Evolutionary conservation across 2,888 invertebrate genomes (phyloP), one percentile per base, ranked within the genome.

Genomic region (Diplolepis rosae): DNA sequence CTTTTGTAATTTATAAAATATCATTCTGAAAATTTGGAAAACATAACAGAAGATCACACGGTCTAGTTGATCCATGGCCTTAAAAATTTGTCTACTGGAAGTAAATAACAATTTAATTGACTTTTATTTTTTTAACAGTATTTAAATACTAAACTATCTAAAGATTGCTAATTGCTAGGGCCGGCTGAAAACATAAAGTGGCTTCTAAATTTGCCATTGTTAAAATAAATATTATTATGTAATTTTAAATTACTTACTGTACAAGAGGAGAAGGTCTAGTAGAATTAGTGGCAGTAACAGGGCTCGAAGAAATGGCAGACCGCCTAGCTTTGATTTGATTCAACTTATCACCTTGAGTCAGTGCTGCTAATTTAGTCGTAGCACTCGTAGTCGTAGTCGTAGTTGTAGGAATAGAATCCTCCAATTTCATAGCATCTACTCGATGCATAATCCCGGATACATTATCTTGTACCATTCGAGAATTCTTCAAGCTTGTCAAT

Each of bases 291-390:
- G 80, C 68, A 48, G 80, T 70, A 68, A 78, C 76, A 61, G 83
- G 79, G 77, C 81, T 82, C 35, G 82, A 72, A 9, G 84, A 78
- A 65, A 84, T 67, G 9, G 77, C 75, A 72, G 39, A n/a, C 6
- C 84, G 84, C 71, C 84, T 82, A 15, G 85, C 84, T 82, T 88
- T 88, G 30, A 88, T 87, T 75, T 84, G 86, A 83, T 92, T 92
- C 15, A 92, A 88, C 85, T 91, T 89, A 74, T 92, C 92, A 3
- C 92, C 92, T 79, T 92, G 92, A 1, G 92, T 80, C 6, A 79
- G 69, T 71, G 7, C 7, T 24, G 61, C 6, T n/a, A 61, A 61
- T 27, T 39, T 61, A 9, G n/a, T 5, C 24, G 69, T 66, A 68
- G 61, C 61, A 65, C 68, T 56, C n/a, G 75, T 42, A 39, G 78